Percentiles rank a stretch among this genome's conserved stretches.
Conservation (phyloP, 2,113 vertebrate species). For the Passer domesticus region DNA sequence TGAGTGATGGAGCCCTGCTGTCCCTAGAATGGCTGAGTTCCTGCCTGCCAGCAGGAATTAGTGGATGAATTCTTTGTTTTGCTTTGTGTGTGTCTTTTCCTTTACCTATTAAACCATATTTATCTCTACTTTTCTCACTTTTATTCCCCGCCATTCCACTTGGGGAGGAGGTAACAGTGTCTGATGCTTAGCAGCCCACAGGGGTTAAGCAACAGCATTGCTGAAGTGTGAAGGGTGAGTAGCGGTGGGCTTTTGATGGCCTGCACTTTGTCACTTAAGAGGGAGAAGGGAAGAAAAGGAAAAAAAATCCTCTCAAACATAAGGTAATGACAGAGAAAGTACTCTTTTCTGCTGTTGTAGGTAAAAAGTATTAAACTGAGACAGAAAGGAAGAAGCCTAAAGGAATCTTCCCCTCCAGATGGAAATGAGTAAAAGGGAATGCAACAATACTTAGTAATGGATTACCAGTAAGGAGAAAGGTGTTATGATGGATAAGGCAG, state of each 20-base stretch:
- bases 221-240: background rate
- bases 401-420: background rate
- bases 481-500: background rate
- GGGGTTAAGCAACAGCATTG: background rate
- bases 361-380: background rate
- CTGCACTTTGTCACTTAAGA: background rate
- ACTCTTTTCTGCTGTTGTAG: background rate
- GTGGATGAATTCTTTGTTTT: background rate
- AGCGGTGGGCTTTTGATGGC: background rate
- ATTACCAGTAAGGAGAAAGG: background rate
- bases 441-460: background rate
- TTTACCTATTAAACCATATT: background rate
- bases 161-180: rapidly evolving
- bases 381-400: background rate
- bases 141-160: rapidly evolving
- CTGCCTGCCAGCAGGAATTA: background rate
- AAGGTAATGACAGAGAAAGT: background rate
- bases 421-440: background rate
- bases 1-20: background rate
- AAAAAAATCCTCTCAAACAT: background rate
- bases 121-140: background rate
- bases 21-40: background rate
- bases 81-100: background rate
- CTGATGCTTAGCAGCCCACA: background rate
- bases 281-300: background rate